These are phyloP conservation scores for Sinhomidia bicolor DNA, from an alignment of 2,888 invertebrate genomes.

Conservation along the genomic window DNA sequence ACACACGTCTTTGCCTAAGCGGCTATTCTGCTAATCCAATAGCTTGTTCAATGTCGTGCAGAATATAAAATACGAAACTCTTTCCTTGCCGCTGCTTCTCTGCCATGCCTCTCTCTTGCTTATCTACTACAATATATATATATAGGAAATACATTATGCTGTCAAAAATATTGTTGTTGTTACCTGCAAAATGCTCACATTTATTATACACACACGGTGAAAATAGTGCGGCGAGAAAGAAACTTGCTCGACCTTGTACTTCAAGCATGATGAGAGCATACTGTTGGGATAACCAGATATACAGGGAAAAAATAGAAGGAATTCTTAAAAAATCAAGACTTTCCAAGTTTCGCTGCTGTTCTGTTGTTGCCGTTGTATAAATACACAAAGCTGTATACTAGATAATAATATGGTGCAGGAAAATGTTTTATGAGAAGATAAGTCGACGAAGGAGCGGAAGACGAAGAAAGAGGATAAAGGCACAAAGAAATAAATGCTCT, in stretches of 20 bases:
- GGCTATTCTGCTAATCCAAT: slow-evolving; percentile 50
- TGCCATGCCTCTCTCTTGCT: neutral
- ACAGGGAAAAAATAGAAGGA: too few relatives aligned
- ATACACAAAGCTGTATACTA: too few relatives aligned
- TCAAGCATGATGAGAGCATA: slow-evolving; percentile 10
- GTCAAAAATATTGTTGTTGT: slow-evolving; percentile 32
- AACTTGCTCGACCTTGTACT: slow-evolving; percentile 9
- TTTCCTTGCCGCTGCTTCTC: too few relatives aligned
- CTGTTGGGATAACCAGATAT: neutral
- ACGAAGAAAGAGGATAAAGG: slow-evolving; percentile 13
- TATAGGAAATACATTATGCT: slow-evolving; percentile 46
- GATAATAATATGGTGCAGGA: neutral
- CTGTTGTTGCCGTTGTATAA: neutral
- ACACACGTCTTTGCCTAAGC: slow-evolving; percentile 39
- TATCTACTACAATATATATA: slow-evolving; percentile 4
- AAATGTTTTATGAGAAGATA: slow-evolving; percentile 47
- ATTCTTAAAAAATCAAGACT: slow-evolving; percentile 30
- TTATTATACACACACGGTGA: neutral
- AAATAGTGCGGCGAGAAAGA: neutral
- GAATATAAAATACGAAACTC: slow-evolving; percentile 62
- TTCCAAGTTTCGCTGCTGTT: neutral
- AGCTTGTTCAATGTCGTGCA: slow-evolving; percentile 31
- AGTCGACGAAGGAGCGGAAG: slow-evolving; percentile 7
- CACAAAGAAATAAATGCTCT: slow-evolving; percentile 36
- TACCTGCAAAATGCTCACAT: slow-evolving; percentile 25